Evolutionary conservation across 2,888 invertebrate species (phyloP).

Genomic region (Osedax fenrisi): DNA sequence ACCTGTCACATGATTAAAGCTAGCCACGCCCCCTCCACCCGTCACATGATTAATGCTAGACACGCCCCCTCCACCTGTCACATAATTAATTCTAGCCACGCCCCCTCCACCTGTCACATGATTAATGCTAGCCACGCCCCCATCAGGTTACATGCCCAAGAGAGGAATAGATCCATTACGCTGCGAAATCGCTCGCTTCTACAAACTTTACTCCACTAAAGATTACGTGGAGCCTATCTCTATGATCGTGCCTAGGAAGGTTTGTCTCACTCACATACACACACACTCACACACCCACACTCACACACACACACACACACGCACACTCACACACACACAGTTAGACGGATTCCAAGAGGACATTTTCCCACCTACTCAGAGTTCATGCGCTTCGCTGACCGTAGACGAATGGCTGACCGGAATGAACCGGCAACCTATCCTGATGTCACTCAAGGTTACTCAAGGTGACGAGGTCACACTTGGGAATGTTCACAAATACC

Average conservation of each 20-base stretch:
- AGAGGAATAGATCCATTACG: slow-evolving; percentile 82
- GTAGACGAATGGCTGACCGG: slow-evolving; percentile 78
- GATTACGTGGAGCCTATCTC: slow-evolving; percentile 76
- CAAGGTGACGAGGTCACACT: too few species aligned
- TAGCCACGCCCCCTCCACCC: too few species aligned
- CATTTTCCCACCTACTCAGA: slow-evolving; percentile 84
- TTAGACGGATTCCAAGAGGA: slow-evolving; percentile 94
- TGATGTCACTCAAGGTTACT: slow-evolving; percentile 82
- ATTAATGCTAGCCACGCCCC: too few species aligned
- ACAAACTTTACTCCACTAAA: slow-evolving; percentile 66
- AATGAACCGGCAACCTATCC: slow-evolving; percentile 74
- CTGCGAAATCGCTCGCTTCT: slow-evolving; percentile 89
- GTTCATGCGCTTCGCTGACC: slow-evolving; percentile 73
- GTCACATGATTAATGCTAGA: too few species aligned
- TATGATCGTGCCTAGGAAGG: slow-evolving; percentile 94
- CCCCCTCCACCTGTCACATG: too few species aligned
- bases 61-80: too few species aligned
- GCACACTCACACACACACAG: slow-evolving; percentile 44
- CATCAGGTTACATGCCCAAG: slow-evolving; percentile 75
- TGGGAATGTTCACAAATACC: too few species aligned
- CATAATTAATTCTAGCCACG: too few species aligned
- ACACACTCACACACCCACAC: neutral
- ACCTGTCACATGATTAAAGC: too few species aligned
- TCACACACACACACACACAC: neutral
- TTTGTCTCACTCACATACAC: slow-evolving; percentile 40